These are phyloP conservation scores for Paralvinella palmiformis DNA, from an alignment of 1,140 invertebrate species.

Conservation along the genomic window DNA sequence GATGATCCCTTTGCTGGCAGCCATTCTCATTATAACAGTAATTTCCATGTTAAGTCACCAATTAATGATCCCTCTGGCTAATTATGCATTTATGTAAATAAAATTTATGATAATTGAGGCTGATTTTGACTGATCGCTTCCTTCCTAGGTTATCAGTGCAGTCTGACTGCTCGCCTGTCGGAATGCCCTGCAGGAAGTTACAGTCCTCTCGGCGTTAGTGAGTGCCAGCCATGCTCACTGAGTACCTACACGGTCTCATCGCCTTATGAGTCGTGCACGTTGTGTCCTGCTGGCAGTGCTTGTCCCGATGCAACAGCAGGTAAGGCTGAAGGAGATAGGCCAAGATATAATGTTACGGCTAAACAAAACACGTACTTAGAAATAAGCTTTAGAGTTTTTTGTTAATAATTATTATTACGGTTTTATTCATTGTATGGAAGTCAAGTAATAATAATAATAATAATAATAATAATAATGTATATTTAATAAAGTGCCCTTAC, in stretches of 20 bases:
- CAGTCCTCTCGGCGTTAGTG: neutral
- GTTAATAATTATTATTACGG: neutral
- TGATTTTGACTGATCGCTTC: neutral
- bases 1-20: too few species aligned
- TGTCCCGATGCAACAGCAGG: neutral
- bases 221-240: neutral
- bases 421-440: constrained; percentile 1
- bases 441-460: neutral
- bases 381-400: neutral
- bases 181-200: neutral
- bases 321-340: neutral
- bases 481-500: neutral
- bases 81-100: neutral
- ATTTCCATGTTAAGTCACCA: too few species aligned
- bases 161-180: neutral
- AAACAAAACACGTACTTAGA: neutral
- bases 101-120: neutral
- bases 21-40: too few species aligned
- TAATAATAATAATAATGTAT: neutral
- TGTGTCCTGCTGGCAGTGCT: constrained; percentile 13
- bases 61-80: too few species aligned
- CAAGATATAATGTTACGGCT: neutral
- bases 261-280: neutral
- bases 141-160: neutral
- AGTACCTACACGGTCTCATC: constrained; percentile 5